phyloP scores from a whole-genome alignment of 2,113 vertebrate genomes.

The Melanocharis versteri region DNA sequence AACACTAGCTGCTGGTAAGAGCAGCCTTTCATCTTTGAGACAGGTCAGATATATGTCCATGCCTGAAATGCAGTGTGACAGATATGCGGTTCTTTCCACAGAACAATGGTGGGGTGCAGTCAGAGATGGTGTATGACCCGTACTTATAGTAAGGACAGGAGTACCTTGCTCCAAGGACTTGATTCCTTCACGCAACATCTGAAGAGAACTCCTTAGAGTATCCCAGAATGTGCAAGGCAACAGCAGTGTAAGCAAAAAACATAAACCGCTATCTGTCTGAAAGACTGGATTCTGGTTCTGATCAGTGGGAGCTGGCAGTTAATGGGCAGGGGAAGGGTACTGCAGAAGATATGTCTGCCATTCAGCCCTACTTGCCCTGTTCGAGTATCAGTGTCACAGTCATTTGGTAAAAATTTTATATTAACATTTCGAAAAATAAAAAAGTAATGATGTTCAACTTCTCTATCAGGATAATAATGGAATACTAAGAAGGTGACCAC shows the following conservation, averaged over 20 bases:
- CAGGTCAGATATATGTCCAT: not conserved
- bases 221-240: not conserved
- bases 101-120: not conserved
- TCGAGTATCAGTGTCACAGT: not conserved
- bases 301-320: not conserved
- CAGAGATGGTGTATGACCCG: not conserved
- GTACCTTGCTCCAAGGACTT: not conserved
- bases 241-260: rapidly evolving
- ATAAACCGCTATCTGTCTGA: not conserved
- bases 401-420: not conserved
- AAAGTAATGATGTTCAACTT: not conserved
- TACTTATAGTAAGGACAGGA: not conserved
- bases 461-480: not conserved
- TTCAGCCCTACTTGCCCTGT: not conserved
- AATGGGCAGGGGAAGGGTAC: not conserved
- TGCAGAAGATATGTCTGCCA: not conserved
- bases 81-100: not conserved
- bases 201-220: not conserved
- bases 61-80: not conserved
- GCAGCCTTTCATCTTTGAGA: not conserved
- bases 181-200: not conserved
- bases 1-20: not conserved
- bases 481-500: not conserved
- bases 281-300: not conserved
- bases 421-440: not conserved